Evolutionary conservation across 2,113 vertebrate genomes (phyloP), one percentile per base, ranked within the genome.

Genomic region (Lampris incognitus): DNA sequence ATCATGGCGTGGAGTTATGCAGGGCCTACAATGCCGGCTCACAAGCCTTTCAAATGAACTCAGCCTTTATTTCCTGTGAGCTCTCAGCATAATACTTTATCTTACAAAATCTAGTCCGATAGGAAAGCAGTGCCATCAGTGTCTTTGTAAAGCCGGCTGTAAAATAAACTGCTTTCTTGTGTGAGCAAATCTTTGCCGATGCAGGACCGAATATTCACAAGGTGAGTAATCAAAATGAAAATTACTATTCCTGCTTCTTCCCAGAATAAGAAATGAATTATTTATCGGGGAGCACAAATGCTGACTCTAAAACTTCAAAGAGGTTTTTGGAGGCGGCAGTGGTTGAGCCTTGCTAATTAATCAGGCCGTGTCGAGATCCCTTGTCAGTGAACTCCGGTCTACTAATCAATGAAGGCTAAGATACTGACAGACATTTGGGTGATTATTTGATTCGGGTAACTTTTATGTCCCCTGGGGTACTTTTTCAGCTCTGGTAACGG

Each of bases 281-380:
- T 91, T 85, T 81, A 90, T 87, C 48, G 64, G 24, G 51, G 59
- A 82, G 77, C 67, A 79, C 80, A 85, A 74, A 49, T 83, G 81
- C 77, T 90, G 85, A 89, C 82, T 88, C 69, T 41, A 38, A 74
- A 77, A 82, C 73, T 76, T 88, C 82, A 85, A 88, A 85, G 72
- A 71, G 61, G 46, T 66, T 66, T 82, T 77, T 64, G 41, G 41
- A 67, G 13, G 68, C 48, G 5, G 69, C 58, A 72, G 78, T n/a
- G 51, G 65, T 56, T 9, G 46, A 60, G 41, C 46, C 56, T 61
- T 50, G 40, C 76, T 82, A 83, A 87, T 88, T 86, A 87, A 82
- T 79, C 84, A 81, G 24, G 60, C 57, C 49, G 9, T 24, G 60
- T 49, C 7, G 9, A 76, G 50, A 67, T 81, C 78, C 48, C 74